phyloP scores from a whole-genome alignment of 2,113 vertebrate species.

The Elephas maximus region DNA sequence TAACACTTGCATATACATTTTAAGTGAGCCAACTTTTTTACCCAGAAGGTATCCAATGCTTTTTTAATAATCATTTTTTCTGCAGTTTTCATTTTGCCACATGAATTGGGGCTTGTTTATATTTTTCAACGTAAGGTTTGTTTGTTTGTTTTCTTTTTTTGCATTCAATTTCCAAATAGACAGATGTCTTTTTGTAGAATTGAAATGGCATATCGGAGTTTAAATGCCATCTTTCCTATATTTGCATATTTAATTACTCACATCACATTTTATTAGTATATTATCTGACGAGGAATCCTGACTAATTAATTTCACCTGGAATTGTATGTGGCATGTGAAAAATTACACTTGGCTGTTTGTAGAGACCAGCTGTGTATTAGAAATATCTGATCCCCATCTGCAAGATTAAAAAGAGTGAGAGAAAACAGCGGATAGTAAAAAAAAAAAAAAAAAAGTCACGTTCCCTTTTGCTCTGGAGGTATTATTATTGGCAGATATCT shows the following conservation, averaged over 20 bases:
- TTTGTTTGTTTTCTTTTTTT: slow-evolving; percentile 69
- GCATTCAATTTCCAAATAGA: slow-evolving; percentile 79
- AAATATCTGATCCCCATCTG: slow-evolving; percentile 85
- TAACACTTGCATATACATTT: background rate
- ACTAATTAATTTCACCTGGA: slow-evolving; percentile 90
- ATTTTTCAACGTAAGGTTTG: slow-evolving; percentile 70
- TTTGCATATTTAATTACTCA: slow-evolving; percentile 88
- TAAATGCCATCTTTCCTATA: slow-evolving; percentile 77
- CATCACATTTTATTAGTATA: slow-evolving; percentile 85
- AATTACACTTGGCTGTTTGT: slow-evolving; percentile 85
- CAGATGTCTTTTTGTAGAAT: slow-evolving; percentile 85
- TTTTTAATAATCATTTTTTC: slow-evolving; percentile 76
- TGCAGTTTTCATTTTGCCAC: slow-evolving; percentile 79
- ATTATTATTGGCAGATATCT: slow-evolving; percentile 86
- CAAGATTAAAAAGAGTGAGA: slow-evolving; percentile 77
- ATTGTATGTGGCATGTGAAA: slow-evolving; percentile 79
- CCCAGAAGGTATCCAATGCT: slow-evolving; percentile 73
- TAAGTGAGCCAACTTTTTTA: slow-evolving; percentile 69
- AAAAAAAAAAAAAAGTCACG: slow-evolving; percentile 81
- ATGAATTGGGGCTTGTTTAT: slow-evolving; percentile 76
- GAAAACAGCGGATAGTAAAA: slow-evolving; percentile 88
- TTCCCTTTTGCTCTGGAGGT: slow-evolving; percentile 81
- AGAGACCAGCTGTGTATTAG: slow-evolving; percentile 86
- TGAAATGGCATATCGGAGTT: slow-evolving; percentile 82
- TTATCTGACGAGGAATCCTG: slow-evolving; percentile 85